Percentiles rank a stretch among this genome's conserved stretches.
Conservation (phyloP, 2,113 vertebrate species). For the Hiodon alosoides region DNA sequence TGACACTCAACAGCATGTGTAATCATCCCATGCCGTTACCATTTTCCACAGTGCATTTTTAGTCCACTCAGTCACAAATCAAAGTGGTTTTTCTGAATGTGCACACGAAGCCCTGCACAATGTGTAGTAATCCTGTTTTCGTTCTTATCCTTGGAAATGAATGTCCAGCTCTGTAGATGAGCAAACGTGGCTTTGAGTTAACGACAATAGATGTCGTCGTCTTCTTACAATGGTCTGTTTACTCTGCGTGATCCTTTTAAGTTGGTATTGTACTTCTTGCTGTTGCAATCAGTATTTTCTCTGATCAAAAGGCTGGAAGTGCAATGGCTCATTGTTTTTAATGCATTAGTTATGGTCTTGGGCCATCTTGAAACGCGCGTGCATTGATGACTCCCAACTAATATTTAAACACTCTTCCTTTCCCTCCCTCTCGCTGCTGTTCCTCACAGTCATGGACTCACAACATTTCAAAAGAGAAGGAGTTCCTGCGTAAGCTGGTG, state of each 20-base stretch:
- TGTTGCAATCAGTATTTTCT: not conserved
- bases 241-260: slow-evolving; percentile 18
- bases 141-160: not conserved
- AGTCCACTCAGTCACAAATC: not conserved
- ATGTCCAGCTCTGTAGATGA: not conserved
- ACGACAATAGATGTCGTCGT: not conserved
- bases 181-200: not conserved
- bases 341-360: not conserved
- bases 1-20: not conserved
- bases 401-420: not conserved
- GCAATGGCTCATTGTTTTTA: not conserved
- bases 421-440: slow-evolving; percentile 20
- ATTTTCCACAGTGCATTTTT: not conserved
- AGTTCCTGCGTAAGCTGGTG: slow-evolving; percentile 92
- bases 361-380: not conserved
- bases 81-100: not conserved
- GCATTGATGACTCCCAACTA: not conserved
- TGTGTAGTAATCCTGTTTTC: not conserved
- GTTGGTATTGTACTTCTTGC: not conserved
- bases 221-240: slow-evolving; percentile 6
- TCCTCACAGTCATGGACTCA: slow-evolving; percentile 91
- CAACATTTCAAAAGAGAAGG: slow-evolving; percentile 94
- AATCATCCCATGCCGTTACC: not conserved
- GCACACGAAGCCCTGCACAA: not conserved
- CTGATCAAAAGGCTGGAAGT: slow-evolving; percentile 1